Percentiles rank a stretch among this genome's conserved stretches.
These are phyloP conservation scores for Macrostomum lignano DNA, from an alignment of 1,140 invertebrate species.

Conservation along the genomic window DNA sequence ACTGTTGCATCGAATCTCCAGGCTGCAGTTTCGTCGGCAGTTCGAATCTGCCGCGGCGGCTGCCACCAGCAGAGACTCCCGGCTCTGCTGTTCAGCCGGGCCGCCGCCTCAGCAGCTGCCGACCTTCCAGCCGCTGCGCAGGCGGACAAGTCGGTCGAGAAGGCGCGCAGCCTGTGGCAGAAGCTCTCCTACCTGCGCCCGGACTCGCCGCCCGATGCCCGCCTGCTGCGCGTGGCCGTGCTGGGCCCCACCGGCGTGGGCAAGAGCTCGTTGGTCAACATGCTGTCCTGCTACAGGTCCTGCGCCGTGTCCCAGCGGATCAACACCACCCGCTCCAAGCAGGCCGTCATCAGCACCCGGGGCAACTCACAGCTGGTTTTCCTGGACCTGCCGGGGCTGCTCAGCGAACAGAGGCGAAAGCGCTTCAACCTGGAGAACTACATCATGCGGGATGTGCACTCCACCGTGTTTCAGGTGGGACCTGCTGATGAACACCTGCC, in stretches of 20 bases:
- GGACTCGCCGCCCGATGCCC: constrained; percentile 19
- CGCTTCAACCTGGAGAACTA: constrained; percentile 28
- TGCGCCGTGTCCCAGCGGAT: constrained; percentile 48
- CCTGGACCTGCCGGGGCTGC: constrained; percentile 1
- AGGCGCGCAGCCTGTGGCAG: too few relatives aligned
- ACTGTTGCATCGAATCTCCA: too few relatives aligned
- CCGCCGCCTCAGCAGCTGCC: too few relatives aligned
- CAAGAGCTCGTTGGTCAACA: constrained; percentile 72
- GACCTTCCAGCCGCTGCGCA: too few relatives aligned
- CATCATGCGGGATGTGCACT: constrained; percentile 37
- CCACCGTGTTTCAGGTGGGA: constrained; percentile 39
- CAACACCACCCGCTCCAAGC: constrained; percentile 50
- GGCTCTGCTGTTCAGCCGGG: too few relatives aligned
- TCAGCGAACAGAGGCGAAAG: neutral
- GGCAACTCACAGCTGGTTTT: constrained; percentile 47
- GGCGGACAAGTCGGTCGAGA: too few relatives aligned
- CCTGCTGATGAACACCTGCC: too few relatives aligned
- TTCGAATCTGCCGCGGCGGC: too few relatives aligned
- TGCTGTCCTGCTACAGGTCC: constrained; percentile 46
- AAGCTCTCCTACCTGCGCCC: constrained; percentile 8
- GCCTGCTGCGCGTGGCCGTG: constrained; percentile 47
- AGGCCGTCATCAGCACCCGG: constrained; percentile 40
- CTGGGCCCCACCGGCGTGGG: constrained; percentile 65
- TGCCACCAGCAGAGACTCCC: too few relatives aligned
- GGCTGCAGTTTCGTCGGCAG: too few relatives aligned